Evolutionary conservation across 2,113 vertebrate species (phyloP), one percentile per base, ranked within the genome.

Genomic region (Cynocephalus volans): DNA sequence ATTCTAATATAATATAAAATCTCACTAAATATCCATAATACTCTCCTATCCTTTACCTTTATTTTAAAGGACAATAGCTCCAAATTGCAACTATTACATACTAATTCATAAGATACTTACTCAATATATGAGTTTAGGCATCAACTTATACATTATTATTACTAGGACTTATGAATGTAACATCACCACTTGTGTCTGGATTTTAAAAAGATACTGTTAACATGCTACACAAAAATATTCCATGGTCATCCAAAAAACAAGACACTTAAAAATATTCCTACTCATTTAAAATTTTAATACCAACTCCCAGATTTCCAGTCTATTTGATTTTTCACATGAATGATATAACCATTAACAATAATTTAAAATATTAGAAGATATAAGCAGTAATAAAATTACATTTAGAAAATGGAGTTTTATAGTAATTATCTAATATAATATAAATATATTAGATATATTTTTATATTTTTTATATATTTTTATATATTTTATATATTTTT

Each of bases 261-360:
- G 26, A 76, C 8, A 72, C 26, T 94, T 67, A 62, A 90, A 72
- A 81, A 69, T 80, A 60, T 33, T 88, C 8, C 4, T 75, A 84
- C 26, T 79, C 88, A 84, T 73, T 94, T 62, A 90, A 81, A 73
- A 82, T 82, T 65, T 90, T 77, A 95, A 54, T 50, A 76, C 26
- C 12, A 88, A 67, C 6, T 76, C 28, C 45, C 70, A 94, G 45
- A 70, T 93, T 84, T 84, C 18, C 13, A 91, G 3, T 91, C 4
- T 82, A 62, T 76, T 80, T 90, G 6, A 95, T 36, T 81, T 95
- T 88, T 88, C 18, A 70, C n/a, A 75, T 80, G 31, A 95, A 95
- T 90, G 52, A 24, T 24, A 77, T 17, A 87, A 86, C 69, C 31
- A 87, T 89, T 75, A 94, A 85, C 19, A 92, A 28, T 69, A 77